These are phyloP conservation scores for Hypomecis atomaria DNA, from an alignment of 2,888 invertebrate species.

Conservation along the genomic window DNA sequence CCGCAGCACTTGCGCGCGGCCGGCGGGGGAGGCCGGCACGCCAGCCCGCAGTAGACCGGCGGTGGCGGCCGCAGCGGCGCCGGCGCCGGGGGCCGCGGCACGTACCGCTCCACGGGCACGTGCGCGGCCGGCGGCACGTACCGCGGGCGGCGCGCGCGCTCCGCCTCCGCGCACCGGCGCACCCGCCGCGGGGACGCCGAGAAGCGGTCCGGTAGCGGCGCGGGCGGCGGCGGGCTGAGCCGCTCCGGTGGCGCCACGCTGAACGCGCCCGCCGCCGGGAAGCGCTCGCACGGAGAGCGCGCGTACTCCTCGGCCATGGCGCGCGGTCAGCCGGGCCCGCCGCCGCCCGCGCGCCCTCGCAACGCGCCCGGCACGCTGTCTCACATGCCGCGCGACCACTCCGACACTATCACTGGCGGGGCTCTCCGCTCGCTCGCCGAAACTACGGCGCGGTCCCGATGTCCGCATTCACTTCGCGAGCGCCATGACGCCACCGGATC, in stretches of 20 bases:
- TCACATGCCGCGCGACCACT: slow-evolving; percentile 79
- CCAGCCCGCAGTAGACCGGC: slow-evolving; percentile 83
- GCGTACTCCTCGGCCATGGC: slow-evolving; percentile 83
- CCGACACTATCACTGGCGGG: slow-evolving; percentile 72
- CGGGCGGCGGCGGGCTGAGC: slow-evolving; percentile 86
- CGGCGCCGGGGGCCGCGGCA: slow-evolving; percentile 85
- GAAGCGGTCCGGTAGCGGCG: slow-evolving; percentile 85
- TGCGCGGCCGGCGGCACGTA: slow-evolving; percentile 89
- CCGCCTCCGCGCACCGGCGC: slow-evolving; percentile 87
- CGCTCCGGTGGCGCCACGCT: slow-evolving; percentile 87
- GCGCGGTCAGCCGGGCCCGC: slow-evolving; percentile 80
- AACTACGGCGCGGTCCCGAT: slow-evolving; percentile 74
- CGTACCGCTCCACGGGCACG: slow-evolving; percentile 89
- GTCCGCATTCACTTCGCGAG: slow-evolving; percentile 82
- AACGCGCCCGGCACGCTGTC: slow-evolving; percentile 66
- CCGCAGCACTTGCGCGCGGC: slow-evolving; percentile 77
- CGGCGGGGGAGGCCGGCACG: slow-evolving; percentile 75
- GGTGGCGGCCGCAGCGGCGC: slow-evolving; percentile 77
- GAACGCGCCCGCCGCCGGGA: slow-evolving; percentile 84
- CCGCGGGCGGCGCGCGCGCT: slow-evolving; percentile 86
- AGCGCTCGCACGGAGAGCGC: slow-evolving; percentile 83
- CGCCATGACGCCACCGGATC: slow-evolving; percentile 80
- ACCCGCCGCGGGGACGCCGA: slow-evolving; percentile 85
- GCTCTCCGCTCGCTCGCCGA: slow-evolving; percentile 66
- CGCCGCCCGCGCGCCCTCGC: slow-evolving; percentile 80